phyloP scores from a whole-genome alignment of 2,797 vertebrate genomes.

The Chaunax sp. region DNA sequence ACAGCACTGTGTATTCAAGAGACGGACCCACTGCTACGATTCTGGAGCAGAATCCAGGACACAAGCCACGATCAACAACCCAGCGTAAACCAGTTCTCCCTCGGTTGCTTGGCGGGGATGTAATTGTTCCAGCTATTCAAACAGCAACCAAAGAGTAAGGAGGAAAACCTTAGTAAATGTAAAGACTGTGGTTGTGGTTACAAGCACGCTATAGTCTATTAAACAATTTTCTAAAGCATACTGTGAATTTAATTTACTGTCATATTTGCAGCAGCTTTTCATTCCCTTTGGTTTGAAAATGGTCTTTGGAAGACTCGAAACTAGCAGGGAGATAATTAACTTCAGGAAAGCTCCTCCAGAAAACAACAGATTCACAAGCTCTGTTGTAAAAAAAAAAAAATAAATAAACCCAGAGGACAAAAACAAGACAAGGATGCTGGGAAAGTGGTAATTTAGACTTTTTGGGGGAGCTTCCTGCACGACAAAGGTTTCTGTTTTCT shows the following conservation, averaged over 20 bases:
- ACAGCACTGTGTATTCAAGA: neutral
- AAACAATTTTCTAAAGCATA: neutral
- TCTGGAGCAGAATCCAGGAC: slow-evolving; percentile 14
- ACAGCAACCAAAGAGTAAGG: neutral
- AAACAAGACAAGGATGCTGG: slow-evolving; percentile 7
- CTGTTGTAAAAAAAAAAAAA: neutral
- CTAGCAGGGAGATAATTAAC: slow-evolving; percentile 24
- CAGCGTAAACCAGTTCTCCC: slow-evolving; percentile 25
- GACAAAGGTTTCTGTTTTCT: no score
- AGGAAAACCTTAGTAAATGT: neutral
- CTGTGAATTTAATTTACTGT: neutral
- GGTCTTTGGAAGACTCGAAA: neutral
- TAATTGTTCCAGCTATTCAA: neutral
- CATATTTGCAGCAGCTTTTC: neutral
- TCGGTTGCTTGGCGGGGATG: slow-evolving; percentile 7
- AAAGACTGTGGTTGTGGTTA: neutral
- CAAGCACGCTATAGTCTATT: neutral
- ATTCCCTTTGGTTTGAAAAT: neutral
- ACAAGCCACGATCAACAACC: slow-evolving; percentile 6
- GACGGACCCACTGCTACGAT: slow-evolving; percentile 5
- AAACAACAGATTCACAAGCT: neutral
- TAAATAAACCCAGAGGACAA: slow-evolving; percentile 8
- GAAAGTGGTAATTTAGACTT: neutral
- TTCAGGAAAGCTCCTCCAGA: slow-evolving; percentile 1
- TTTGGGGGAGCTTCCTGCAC: no score